Evolutionary conservation across 92 coral and sea anemone genomes (phyloP), one percentile per base, ranked within the genome.

Genomic region (Plumapathes pennacea): DNA sequence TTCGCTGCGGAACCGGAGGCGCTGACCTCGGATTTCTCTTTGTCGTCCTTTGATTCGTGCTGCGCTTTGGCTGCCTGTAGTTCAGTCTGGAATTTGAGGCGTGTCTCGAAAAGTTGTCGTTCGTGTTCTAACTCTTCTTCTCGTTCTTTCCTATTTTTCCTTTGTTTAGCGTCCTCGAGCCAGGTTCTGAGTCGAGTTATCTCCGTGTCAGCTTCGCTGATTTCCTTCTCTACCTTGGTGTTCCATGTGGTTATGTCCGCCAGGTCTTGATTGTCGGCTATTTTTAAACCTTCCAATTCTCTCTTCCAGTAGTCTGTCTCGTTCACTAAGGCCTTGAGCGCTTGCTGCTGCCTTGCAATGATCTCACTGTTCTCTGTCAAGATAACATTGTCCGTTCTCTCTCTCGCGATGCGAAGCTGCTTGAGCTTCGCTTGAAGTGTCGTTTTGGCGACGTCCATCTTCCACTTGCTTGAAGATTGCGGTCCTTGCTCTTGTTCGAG

Each of bases 41-140:
- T n/a, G n/a, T n/a, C n/a, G n/a, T n/a, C n/a, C n/a, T n/a, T n/a
- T n/a, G n/a, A n/a, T n/a, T n/a, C n/a, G n/a, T n/a, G n/a, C 39
- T 58, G 46, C 10, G 12, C 26, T 11, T 33, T 23, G 9, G 80
- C 61, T 4, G 18, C 27, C 38, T 52, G 52, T 10, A 63, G 51
- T 32, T 72, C 72, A 1, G 57, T 43, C 25, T 72, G 70, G 29
- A 72, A 59, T 24, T 81, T 44, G 5, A 65, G 13, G 26, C 54
- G 72, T 7, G 67, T 32, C 17, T 81, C 88, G 50, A 72, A 69
- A 3, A 81, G 48, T 47, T 55, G 51, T 10, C 62, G 39, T 31
- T 81, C 77, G 43, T 57, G 66, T 17, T 73, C 63, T 25, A 66
- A 53, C 46, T 67, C 71, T 32, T 60, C 71, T 33, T 72, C 72